Evolutionary conservation across 2,888 invertebrate genomes (phyloP), one percentile per base, ranked within the genome.

Genomic region (Halictus quadricinctus): DNA sequence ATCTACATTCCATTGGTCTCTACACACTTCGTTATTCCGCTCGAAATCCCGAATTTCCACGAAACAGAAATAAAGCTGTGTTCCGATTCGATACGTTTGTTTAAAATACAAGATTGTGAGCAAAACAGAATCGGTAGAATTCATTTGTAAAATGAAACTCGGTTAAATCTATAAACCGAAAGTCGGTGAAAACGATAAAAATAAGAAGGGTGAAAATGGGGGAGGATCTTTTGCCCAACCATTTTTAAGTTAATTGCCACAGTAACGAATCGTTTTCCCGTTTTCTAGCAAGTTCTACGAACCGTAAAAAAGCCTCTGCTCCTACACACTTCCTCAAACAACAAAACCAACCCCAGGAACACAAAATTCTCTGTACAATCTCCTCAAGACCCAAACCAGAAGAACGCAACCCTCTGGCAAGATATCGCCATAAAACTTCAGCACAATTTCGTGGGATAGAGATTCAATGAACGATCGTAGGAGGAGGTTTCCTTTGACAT

Each of bases 381-480:
- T n/a, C 8, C 4, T n/a, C 10, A 12, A 12, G n/a, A 58, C n/a
- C 13, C 15, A 15, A 48, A 15, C 48, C 12, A n/a, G n/a, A 12
- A n/a, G n/a, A 58, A n/a, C 12, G 10, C n/a, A 58, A n/a, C 5
- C n/a, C 4, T n/a, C 58, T 58, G 58, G 12, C n/a, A 58, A 15
- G 13, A 41, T 13, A 58, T 25, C 25, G 72, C 46, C 46, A 54
- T 64, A 70, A 74, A 82, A 7, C 70, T 43, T 50, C 18, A 36
- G 36, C 54, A 13, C 54, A 66, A 83, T 80, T 72, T 72, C 6
- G 64, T 18, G 46, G 84, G 69, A 64, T 78, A 58, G 79, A 72
- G 85, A 90, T 92, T 90, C 91, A 91, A 93, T 92, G 91, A 91
- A 88, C 89, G 90, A 91, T 91, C 85, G 88, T 91, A 90, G 88